phyloP scores from a whole-genome alignment of 2,113 vertebrate genomes.

The Gorsachius goisagi region DNA sequence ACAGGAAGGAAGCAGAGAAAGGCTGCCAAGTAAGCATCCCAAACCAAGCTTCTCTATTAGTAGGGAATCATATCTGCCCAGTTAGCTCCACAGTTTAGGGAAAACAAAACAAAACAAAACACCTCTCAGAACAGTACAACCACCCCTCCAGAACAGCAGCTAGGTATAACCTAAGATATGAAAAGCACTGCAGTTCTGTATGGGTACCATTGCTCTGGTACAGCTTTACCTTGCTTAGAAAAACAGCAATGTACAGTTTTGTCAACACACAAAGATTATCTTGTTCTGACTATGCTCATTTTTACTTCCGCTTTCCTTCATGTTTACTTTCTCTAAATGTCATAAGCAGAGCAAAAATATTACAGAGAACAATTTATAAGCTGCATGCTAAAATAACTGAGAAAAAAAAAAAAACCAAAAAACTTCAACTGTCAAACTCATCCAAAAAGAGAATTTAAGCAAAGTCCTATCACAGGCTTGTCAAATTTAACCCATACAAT shows the following conservation, averaged over 20 bases:
- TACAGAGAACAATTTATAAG: background rate
- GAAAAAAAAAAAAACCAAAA: background rate
- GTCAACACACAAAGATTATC: background rate
- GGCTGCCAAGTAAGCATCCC: background rate
- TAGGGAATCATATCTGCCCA: background rate
- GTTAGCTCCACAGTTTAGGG: background rate
- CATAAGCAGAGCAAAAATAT: background rate
- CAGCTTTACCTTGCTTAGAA: background rate
- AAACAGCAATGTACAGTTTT: background rate
- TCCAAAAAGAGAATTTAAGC: background rate
- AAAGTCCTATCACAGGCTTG: background rate
- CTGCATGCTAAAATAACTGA: background rate
- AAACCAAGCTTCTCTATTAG: background rate
- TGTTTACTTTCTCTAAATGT: background rate
- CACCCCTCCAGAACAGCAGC: background rate
- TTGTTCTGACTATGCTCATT: background rate
- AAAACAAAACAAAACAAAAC: background rate
- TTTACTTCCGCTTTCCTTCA: background rate
- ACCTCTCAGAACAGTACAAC: background rate
- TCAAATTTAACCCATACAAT: background rate
- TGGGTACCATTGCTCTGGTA: background rate
- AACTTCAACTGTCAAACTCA: background rate
- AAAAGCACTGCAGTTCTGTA: background rate
- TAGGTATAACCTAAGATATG: background rate
- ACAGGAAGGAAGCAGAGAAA: background rate